Evolutionary conservation across 2,113 vertebrate species (phyloP).

Genomic region (Ceratotherium simum): DNA sequence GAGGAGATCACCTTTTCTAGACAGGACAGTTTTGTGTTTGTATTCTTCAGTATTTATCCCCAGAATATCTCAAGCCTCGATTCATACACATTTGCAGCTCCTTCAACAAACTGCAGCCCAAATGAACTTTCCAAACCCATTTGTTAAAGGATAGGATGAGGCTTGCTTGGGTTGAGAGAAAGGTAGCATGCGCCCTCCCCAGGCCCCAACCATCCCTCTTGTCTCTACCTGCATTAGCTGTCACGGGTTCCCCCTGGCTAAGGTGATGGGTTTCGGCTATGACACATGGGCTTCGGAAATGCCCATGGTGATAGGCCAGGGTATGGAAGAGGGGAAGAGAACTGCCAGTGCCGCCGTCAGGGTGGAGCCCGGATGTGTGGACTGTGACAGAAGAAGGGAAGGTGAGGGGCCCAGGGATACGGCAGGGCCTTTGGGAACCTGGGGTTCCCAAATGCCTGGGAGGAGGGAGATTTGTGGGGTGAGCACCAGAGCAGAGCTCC

Average conservation of each 20-base stretch:
- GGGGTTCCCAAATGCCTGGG: no score
- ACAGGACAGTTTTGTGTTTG: no score
- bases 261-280: neutral
- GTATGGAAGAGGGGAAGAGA: neutral
- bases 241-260: no score
- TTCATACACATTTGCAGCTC: neutral
- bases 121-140: neutral
- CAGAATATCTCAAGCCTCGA: neutral
- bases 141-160: neutral
- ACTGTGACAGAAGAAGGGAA: neutral
- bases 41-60: neutral
- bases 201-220: neutral
- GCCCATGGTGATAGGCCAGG: neutral
- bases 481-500: neutral
- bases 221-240: neutral
- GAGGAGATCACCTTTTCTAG: rapidly evolving
- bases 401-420: no score
- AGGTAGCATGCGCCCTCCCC: no score
- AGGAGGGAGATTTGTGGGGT: neutral
- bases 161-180: no score
- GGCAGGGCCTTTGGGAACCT: neutral
- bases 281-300: neutral
- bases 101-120: neutral
- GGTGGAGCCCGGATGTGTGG: no score
- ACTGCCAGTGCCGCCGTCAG: rapidly evolving